Base-by-base conservation (phyloP, 2,113 vertebrate species). In the Bubo bubo region DNA sequence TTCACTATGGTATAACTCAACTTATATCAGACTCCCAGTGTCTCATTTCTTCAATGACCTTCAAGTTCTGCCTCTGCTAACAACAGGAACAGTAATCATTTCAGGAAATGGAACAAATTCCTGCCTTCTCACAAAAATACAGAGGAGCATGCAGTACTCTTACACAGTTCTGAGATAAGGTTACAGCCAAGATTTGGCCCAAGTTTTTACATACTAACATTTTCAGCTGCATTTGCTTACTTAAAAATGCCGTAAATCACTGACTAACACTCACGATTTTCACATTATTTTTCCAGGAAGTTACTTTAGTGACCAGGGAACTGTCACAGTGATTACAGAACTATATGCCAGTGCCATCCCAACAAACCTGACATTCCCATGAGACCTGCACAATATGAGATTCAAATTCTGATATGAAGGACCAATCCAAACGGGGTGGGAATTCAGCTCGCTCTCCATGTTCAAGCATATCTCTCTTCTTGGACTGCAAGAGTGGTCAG, bases 171-270 rank as follows among this genome's bases (percentile, higher is more conserved):
- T 73, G 28, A 85, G 27, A 73, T 62, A 56, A 70, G 7, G 32
- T 32, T 77, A 70, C n/a, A 88, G 18, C 19, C 50, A 90, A 80
- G 53, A 83, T 73, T 82, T 68, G n/a, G 28, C 45, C n/a, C 10
- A 64, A n/a, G 28, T 58, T 90, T 35, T 66, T 86, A 37, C 15
- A 47, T 47, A 68, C 27, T 34, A 81, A 14, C 24, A 76, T 66
- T 93, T 93, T 79, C 32, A 82, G 49, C 50, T 86, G 60, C 22
- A 79, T 93, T 86, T 90, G n/a, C 53, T 76, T 88, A 90, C 14
- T 58, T 86, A 8, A 86, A 93, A 96, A 62, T 30, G 32, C 26
- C 45, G 50, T 52, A 60, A 74, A 74, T 87, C 28, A 26, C 37
- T 72, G 37, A 41, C 24, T 76, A 83, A 50, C 17, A 63, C 13